Evolutionary conservation across 1,140 invertebrate species (phyloP).

Genomic region (Caenorhabditis briggsae): DNA sequence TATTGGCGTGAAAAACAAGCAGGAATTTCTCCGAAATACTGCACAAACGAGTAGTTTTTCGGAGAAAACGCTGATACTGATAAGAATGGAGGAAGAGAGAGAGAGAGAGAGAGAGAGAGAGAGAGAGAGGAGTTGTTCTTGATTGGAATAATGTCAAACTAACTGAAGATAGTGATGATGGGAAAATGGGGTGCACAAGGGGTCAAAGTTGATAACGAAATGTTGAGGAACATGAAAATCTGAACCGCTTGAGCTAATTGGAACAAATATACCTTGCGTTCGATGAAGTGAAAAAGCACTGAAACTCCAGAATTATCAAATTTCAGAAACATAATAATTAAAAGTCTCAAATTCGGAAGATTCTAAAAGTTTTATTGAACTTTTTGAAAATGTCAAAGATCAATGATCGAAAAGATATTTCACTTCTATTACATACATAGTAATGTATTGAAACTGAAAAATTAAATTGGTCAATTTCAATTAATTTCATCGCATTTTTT

Average conservation of each 20-base stretch:
- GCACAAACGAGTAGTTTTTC: neutral
- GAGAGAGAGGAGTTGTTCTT: neutral
- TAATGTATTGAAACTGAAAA: too few species aligned
- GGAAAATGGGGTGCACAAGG: neutral
- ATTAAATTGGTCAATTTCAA: too few species aligned
- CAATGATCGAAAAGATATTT: too few species aligned
- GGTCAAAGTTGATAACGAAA: constrained; percentile 20
- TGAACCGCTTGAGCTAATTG: neutral
- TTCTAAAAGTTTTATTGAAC: too few species aligned
- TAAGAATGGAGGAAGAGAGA: neutral
- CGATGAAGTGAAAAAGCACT: too few species aligned
- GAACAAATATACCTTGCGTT: neutral
- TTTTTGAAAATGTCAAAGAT: too few species aligned
- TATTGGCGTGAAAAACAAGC: constrained; percentile 2
- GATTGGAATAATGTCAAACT: neutral
- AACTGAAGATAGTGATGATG: constrained; percentile 2
- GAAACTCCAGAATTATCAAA: too few species aligned
- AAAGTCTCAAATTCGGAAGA: too few species aligned
- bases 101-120: neutral
- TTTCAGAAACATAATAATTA: too few species aligned
- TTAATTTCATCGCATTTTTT: too few species aligned
- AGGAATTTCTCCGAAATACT: constrained; percentile 46
- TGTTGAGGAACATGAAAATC: neutral
- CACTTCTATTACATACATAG: too few species aligned
- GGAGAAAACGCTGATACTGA: constrained; percentile 12